Conservation (phyloP, 1,140 invertebrate species). For the Mya arenaria region DNA sequence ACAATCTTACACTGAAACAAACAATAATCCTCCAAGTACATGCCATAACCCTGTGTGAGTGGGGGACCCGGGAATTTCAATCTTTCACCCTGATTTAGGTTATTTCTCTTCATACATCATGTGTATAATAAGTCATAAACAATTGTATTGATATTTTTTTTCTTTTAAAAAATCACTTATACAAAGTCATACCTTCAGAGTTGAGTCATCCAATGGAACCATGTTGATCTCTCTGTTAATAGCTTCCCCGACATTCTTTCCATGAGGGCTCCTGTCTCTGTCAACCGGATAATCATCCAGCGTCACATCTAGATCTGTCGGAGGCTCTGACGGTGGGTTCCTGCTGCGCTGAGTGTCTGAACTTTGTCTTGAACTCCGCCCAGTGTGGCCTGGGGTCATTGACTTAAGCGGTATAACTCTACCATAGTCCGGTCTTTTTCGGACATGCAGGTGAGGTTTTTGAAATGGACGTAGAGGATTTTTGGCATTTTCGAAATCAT, state of each 20-base stretch:
- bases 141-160: no score
- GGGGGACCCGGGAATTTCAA: no score
- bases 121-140: no score
- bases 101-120: no score
- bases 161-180: no score
- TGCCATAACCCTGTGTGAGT: no score
- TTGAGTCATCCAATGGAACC: slow-evolving; percentile 40
- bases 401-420: slow-evolving; percentile 4
- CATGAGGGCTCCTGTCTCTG: not conserved
- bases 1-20: no score
- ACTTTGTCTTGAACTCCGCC: slow-evolving; percentile 9
- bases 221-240: slow-evolving; percentile 20
- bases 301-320: slow-evolving; percentile 36
- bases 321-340: not conserved
- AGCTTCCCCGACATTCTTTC: not conserved
- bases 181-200: slow-evolving; percentile 22
- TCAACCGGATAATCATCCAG: not conserved
- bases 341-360: slow-evolving; percentile 9
- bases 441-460: slow-evolving; percentile 36
- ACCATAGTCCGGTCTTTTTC: slow-evolving; percentile 39
- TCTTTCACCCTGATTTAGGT: no score
- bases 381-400: not conserved
- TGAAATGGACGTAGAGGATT: slow-evolving; percentile 33
- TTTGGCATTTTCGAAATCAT: slow-evolving; percentile 50
- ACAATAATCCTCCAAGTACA: no score